Evolutionary conservation across 2,113 vertebrate species (phyloP), one percentile per base, ranked within the genome.

Genomic region (Odocoileus virginianus): DNA sequence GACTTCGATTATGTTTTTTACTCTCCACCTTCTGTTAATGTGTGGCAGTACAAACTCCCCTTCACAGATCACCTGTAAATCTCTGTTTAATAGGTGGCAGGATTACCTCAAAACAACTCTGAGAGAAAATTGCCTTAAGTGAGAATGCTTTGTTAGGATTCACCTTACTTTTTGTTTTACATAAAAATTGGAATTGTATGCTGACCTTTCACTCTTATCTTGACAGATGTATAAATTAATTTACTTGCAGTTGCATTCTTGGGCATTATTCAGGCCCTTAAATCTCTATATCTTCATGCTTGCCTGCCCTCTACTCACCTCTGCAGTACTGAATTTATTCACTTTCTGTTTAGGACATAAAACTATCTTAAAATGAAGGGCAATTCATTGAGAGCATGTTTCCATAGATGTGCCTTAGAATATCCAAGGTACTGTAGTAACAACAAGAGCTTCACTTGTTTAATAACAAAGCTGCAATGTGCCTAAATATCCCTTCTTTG

Each of bases 51-150:
- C 81, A 86, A 87, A 82, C 83, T 87, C 36, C 17, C 9, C 27
- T 94, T 92, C n/a, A 86, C 33, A 86, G 54, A 89, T 55, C 25
- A 76, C 54, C 54, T 89, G n/a, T 83, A 97, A 97, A 97, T 97
- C 81, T 96, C 76, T 81, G 36, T 45, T 89, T 94, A 85, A 76
- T 16, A 21, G 71, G 67, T 6, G 0, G 13, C 19, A 78, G 30
- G 15, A 76, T 85, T 87, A 87, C 95, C 43, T 54, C 78, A 89
- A 94, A 91, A 87, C 28, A 95, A 28, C 19, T 50, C 23, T 6
- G 4, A 89, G 15, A 79, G 36, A 27, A 94, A 88, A 94, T 19
- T 16, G 17, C 27, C 50, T 91, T 25, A 60, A 58, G 52, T 95
- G 36, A 95, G 27, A 88, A 92, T 64, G 11, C 6, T 45, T 78